Percentiles rank a stretch among this genome's conserved stretches.
These are phyloP conservation scores for Leucophenga maculata DNA, from an alignment of 2,888 invertebrate species.

Conservation along the genomic window DNA sequence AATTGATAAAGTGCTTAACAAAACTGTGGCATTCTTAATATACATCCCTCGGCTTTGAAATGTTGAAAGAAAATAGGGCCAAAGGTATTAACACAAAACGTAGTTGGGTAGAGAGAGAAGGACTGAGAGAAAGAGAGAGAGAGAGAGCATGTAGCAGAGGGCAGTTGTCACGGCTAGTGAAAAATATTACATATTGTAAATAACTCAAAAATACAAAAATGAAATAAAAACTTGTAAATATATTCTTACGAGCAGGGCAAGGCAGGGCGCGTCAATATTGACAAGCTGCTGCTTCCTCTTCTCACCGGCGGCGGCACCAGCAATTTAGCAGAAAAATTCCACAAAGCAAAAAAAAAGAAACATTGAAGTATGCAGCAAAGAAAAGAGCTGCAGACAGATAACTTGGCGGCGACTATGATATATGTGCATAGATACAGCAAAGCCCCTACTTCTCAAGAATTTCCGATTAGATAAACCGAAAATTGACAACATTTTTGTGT, in stretches of 20 bases:
- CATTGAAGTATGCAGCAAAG: background rate
- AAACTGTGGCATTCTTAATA: background rate
- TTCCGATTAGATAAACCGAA: background rate
- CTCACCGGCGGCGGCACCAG: too few species aligned
- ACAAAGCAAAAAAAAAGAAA: background rate
- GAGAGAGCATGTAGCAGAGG: too few species aligned
- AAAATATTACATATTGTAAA: background rate
- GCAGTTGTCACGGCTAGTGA: too few species aligned
- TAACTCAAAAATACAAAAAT: background rate
- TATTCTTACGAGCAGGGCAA: background rate
- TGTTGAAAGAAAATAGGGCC: background rate
- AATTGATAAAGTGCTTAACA: background rate
- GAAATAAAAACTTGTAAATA: constrained; percentile 13
- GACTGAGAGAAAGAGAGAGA: too few species aligned
- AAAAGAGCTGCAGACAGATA: background rate
- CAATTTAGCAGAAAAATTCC: too few species aligned
- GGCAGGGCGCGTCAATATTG: background rate
- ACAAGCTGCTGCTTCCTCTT: constrained; percentile 48
- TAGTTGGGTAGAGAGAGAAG: too few species aligned
- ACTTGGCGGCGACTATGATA: too few species aligned
- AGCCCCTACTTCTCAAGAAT: background rate
- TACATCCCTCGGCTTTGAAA: background rate
- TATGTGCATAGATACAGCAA: too few species aligned
- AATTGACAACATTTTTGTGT: background rate
- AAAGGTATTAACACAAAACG: constrained; percentile 1